These are phyloP conservation scores for Meloidogyne exigua DNA, from an alignment of 1,140 invertebrate genomes.

Conservation along the genomic window DNA sequence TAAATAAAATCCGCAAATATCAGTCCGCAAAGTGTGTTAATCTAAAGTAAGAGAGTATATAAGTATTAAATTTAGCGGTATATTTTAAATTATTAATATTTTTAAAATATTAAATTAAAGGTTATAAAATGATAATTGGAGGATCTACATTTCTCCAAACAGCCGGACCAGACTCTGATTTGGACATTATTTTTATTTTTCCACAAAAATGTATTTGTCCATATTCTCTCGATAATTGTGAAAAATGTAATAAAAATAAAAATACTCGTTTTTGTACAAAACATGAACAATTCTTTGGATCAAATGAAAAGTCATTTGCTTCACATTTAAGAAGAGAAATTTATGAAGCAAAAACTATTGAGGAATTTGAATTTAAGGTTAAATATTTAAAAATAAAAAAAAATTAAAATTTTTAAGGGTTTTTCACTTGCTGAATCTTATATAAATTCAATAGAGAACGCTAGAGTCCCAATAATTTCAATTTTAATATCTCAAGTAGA, in stretches of 20 bases:
- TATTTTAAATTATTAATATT: too few relatives aligned
- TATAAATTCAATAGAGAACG: background rate
- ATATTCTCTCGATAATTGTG: background rate
- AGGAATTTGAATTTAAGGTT: background rate
- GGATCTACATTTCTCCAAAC: background rate
- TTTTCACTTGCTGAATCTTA: background rate
- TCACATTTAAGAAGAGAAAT: background rate
- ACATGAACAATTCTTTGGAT: background rate
- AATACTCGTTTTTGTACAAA: background rate
- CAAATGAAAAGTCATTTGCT: background rate
- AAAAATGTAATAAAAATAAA: background rate
- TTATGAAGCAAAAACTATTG: background rate
- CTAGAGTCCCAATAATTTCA: constrained; percentile 1
- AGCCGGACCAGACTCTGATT: background rate
- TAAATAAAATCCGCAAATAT: too few relatives aligned
- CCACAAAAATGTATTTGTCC: background rate
- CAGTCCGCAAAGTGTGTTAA: too few relatives aligned
- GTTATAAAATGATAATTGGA: background rate
- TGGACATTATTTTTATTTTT: constrained; percentile 2
- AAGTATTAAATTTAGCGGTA: too few relatives aligned
- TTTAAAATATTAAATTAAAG: background rate
- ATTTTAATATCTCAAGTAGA: background rate
- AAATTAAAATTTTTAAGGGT: background rate
- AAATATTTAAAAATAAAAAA: background rate
- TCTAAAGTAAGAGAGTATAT: too few relatives aligned